A percentile compares a stretch with the other conserved stretches of the same genome.
These are phyloP conservation scores for Hydrotaea cyrtoneurina DNA, from an alignment of 2,888 invertebrate species.

Conservation along the genomic window DNA sequence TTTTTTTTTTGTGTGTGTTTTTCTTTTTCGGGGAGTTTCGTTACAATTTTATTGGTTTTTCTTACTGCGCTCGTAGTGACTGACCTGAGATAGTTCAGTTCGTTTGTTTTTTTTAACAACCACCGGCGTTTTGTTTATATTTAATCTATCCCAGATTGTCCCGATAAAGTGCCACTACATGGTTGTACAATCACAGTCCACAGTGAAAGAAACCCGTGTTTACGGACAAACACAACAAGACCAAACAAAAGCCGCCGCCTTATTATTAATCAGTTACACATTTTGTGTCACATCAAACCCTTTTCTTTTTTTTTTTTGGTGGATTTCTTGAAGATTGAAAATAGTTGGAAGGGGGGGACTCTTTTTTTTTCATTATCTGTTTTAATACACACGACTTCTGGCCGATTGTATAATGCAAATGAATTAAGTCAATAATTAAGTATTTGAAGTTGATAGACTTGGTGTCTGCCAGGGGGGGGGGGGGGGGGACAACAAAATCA, in stretches of 20 bases:
- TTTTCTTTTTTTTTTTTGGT: background rate
- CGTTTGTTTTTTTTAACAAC: constrained; percentile 29
- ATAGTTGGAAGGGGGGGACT: background rate
- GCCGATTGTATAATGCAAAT: constrained; percentile 8
- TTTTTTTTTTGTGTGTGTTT: constrained; percentile 19
- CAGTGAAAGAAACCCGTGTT: constrained; percentile 2
- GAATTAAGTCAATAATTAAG: constrained; percentile 29
- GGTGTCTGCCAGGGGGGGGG: background rate
- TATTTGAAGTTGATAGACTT: constrained; percentile 10
- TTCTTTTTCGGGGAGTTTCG: constrained; percentile 37
- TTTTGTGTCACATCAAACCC: constrained; percentile 38
- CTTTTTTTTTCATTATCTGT: background rate
- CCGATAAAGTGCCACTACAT: background rate
- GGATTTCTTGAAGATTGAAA: background rate
- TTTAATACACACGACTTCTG: constrained; percentile 14
- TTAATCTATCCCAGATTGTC: constrained; percentile 28
- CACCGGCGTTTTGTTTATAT: constrained; percentile 66
- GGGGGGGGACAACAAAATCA: background rate
- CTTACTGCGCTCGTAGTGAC: background rate
- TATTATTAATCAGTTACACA: constrained; percentile 46
- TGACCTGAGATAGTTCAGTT: too few relatives aligned
- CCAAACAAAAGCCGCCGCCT: constrained; percentile 60
- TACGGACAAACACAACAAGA: constrained; percentile 23
- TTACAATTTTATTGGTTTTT: constrained; percentile 29
- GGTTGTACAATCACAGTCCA: background rate